Conservation (phyloP, 2,888 invertebrate species). For the Eupelmus urozonus region DNA sequence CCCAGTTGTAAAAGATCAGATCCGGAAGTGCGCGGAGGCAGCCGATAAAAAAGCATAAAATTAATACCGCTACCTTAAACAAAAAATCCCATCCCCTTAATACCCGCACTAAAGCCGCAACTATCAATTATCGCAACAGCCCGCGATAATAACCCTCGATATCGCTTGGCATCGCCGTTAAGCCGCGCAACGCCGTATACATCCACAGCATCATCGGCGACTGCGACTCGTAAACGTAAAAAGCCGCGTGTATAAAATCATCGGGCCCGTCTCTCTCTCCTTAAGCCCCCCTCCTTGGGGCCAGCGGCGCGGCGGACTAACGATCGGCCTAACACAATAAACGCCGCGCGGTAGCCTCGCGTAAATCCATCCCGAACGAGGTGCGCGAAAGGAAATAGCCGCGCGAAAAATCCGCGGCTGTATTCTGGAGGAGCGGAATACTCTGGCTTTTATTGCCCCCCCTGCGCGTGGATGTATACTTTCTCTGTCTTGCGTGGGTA, state of each 20-base stretch:
- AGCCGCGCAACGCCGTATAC: too few relatives aligned
- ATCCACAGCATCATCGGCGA: too few relatives aligned
- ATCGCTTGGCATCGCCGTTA: too few relatives aligned
- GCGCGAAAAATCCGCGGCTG: constrained; percentile 15
- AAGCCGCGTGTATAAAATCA: constrained; percentile 49
- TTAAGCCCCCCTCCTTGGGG: constrained; percentile 39
- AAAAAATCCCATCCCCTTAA: too few relatives aligned
- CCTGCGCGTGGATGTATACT: not conserved
- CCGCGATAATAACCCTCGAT: too few relatives aligned
- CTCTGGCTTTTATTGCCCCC: not conserved
- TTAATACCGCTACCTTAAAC: not conserved
- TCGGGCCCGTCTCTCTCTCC: constrained; percentile 35
- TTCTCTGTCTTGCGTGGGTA: not conserved
- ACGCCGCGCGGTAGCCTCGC: constrained; percentile 34
- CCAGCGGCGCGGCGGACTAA: constrained; percentile 47
- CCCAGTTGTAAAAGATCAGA: too few relatives aligned
- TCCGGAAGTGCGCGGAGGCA: too few relatives aligned
- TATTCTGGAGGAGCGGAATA: not conserved
- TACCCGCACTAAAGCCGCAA: too few relatives aligned
- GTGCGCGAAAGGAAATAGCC: constrained; percentile 18
- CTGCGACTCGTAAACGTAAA: too few relatives aligned
- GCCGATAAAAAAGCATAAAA: not conserved
- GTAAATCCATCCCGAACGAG: constrained; percentile 50
- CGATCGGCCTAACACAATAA: constrained; percentile 59
- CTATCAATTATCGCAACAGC: too few relatives aligned